Evolutionary conservation across 2,797 vertebrate genomes (phyloP), one percentile per base, ranked within the genome.

Genomic region (Enteromius radiatus): DNA sequence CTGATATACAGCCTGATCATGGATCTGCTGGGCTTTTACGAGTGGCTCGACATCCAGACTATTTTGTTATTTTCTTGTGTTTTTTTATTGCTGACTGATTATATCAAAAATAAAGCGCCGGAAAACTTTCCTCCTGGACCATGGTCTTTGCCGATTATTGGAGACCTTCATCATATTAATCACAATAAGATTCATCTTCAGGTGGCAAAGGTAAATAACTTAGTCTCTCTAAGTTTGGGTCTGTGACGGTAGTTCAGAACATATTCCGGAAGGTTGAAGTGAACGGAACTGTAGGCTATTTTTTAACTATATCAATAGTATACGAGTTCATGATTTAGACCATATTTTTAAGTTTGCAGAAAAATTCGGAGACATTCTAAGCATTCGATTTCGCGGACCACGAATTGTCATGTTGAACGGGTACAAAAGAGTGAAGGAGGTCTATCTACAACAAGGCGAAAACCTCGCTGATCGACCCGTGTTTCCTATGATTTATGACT

Each of bases 41-140:
- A 87, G 52, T 94, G 91, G 87, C 3, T 93, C 3, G 93, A 93
- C 0, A 0, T 33, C 21, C 0, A 9, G 28, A 89, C 63, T 36
- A 0, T 93, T 54, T 73, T 94, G 52, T 11, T 93, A 69, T 85
- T 92, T 84, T 1, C 92, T 1, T 87, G 85, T 47, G 49, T 63
- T 0, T 88, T 91, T 81, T 78, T 95, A 76, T 63, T 94, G 65
- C 10, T 94, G 47, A n/a, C 78, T 52, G 87, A 94, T 78, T n/a
- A 92, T 59, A 1, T 90, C 61, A 93, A 73, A 84, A 91, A 94
- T 82, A 90, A 88, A 71, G 71, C 17, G 1, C 93, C 92, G 0
- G 80, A 70, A 65, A 91, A 94, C 87, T 95, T 94, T 78, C 95
- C 95, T 76, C 94, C 94, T 10, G 93, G 95, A 63, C 94, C 93